Percentiles rank a stretch among this genome's conserved stretches.
Evolutionary conservation across 2,797 vertebrate genomes (phyloP).

Genomic region (Pseudochromis fuscus): DNA sequence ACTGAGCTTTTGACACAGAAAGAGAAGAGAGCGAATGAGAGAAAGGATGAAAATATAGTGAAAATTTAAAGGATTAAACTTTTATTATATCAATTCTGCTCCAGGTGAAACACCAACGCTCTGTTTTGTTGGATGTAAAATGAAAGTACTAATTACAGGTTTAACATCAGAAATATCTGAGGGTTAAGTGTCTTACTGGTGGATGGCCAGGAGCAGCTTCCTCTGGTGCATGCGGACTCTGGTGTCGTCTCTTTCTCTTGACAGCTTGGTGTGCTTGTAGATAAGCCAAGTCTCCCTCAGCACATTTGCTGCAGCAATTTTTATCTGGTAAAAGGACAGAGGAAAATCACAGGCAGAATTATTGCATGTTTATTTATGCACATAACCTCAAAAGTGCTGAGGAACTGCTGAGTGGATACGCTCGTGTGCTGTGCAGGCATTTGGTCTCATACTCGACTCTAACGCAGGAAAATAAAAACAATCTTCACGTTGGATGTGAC

Average conservation of each 20-base stretch:
- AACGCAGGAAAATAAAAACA: too few relatives aligned
- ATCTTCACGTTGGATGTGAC: too few relatives aligned
- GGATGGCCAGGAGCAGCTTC: conserved; percentile 97
- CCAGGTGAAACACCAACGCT: too few relatives aligned
- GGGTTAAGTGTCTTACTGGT: conserved; percentile 88
- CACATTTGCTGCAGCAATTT: conserved; percentile 97
- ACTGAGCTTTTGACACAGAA: too few relatives aligned
- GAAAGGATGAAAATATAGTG: too few relatives aligned
- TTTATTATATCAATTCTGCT: too few relatives aligned
- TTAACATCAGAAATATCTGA: too few relatives aligned
- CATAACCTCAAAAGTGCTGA: conserved; percentile 11
- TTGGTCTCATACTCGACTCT: conserved; percentile 5
- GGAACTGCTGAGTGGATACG: too few relatives aligned
- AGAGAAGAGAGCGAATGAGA: too few relatives aligned
- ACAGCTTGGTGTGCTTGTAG: conserved; percentile 96
- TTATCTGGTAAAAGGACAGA: conserved; percentile 85
- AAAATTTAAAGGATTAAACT: too few relatives aligned
- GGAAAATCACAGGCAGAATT: conserved; percentile 48
- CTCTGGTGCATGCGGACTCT: conserved; percentile 95
- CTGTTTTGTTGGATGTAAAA: too few relatives aligned
- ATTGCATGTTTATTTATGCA: conserved; percentile 51
- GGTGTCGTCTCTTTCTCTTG: conserved; percentile 91
- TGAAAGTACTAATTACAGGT: not conserved
- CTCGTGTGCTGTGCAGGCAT: too few relatives aligned
- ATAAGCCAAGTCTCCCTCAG: conserved; percentile 98